A percentile compares a stretch with the other conserved stretches of the same genome.
Conservation (phyloP, 2,113 vertebrate species). For the Capreolus pygargus region DNA sequence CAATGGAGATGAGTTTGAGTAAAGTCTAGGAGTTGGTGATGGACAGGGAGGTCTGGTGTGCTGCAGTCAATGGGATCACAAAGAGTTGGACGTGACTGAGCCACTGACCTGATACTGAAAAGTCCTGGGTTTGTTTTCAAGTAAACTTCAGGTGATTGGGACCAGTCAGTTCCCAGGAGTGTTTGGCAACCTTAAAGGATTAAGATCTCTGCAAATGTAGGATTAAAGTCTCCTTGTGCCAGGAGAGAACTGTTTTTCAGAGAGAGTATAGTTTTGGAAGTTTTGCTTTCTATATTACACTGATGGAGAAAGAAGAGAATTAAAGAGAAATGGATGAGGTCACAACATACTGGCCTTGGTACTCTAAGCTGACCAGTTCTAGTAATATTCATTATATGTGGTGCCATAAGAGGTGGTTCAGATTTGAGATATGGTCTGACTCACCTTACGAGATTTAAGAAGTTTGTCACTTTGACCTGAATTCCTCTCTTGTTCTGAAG, state of each 20-base stretch:
- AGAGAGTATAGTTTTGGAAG: not conserved
- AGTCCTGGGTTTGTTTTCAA: not conserved
- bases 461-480: not conserved
- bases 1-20: not conserved
- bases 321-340: not conserved
- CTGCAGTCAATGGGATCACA: not conserved
- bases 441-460: not conserved
- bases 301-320: not conserved
- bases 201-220: not conserved
- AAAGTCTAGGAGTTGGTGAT: fast-evolving
- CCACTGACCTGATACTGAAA: not conserved
- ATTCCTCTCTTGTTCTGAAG: not conserved
- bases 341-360: not conserved
- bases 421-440: not conserved
- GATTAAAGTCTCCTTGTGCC: not conserved
- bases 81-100: not conserved
- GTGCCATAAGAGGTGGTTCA: not conserved
- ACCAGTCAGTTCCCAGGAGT: not conserved
- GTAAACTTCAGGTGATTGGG: not conserved
- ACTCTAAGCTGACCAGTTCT: not conserved
- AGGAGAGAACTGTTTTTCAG: not conserved
- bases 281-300: not conserved
- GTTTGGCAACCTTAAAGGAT: not conserved
- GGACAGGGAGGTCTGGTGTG: not conserved
- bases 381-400: not conserved